Percentiles rank a stretch among this genome's conserved stretches.
Evolutionary conservation across 2,113 vertebrate species (phyloP).

Genomic region (Cottus gobio): DNA sequence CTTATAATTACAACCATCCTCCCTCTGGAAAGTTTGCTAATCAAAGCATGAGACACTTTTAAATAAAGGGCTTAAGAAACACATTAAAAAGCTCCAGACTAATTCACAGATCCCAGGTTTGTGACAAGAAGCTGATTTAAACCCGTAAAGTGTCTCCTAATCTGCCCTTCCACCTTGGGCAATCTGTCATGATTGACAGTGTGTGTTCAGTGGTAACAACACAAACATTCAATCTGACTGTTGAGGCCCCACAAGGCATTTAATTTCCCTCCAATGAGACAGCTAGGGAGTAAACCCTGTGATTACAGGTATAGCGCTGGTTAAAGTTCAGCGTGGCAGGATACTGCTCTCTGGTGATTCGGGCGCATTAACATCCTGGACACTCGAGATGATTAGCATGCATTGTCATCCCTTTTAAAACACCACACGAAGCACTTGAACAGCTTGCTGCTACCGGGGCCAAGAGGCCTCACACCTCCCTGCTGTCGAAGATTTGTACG

Average conservation of each 20-base stretch:
- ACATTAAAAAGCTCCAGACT: slow-evolving; percentile 54
- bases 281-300: slow-evolving; percentile 63
- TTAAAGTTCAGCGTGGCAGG: slow-evolving; percentile 72
- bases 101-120: slow-evolving; percentile 60
- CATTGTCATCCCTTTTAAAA: slow-evolving; percentile 76
- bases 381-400: slow-evolving; percentile 75
- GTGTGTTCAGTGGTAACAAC: slow-evolving; percentile 73
- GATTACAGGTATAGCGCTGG: slow-evolving; percentile 75
- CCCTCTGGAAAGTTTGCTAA: slow-evolving; percentile 55
- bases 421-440: slow-evolving; percentile 71
- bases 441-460: slow-evolving; percentile 70
- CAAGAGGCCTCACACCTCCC: slow-evolving; percentile 65
- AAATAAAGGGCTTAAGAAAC: slow-evolving; percentile 59
- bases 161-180: slow-evolving; percentile 72
- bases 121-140: slow-evolving; percentile 69
- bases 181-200: slow-evolving; percentile 77
- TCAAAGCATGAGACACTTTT: slow-evolving; percentile 48
- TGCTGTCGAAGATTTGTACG: slow-evolving; percentile 70
- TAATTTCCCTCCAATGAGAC: slow-evolving; percentile 70
- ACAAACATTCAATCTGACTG: slow-evolving; percentile 76
- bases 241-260: slow-evolving; percentile 65
- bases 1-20: slow-evolving; percentile 46
- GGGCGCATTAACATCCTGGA: slow-evolving; percentile 74
- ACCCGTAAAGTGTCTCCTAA: slow-evolving; percentile 72
- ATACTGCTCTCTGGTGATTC: slow-evolving; percentile 70